phyloP scores from a whole-genome alignment of 1,140 invertebrate species.

The Colletes gigas region DNA sequence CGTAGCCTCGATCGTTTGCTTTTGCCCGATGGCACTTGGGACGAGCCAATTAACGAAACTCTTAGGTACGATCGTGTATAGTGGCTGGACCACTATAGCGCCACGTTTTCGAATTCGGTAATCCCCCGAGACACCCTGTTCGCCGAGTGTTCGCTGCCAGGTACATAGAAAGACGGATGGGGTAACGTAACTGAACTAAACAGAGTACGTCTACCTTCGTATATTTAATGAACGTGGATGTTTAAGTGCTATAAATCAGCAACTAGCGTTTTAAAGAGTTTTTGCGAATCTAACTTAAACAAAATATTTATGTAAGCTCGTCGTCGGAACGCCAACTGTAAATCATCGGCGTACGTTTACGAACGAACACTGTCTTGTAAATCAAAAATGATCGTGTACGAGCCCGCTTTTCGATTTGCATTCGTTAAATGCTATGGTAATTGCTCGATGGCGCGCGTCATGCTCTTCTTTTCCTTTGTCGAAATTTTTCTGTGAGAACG shows the following conservation, averaged over 20 bases:
- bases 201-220: too few relatives aligned
- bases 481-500: too few relatives aligned
- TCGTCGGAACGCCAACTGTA: background rate
- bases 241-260: background rate
- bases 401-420: too few relatives aligned
- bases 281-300: background rate
- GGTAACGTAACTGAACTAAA: too few relatives aligned
- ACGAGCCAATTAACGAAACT: background rate
- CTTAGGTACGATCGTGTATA: background rate
- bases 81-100: conserved; percentile 46
- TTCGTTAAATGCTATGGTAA: too few relatives aligned
- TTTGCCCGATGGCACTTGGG: too few relatives aligned
- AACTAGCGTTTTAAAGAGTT: background rate
- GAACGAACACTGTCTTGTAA: background rate
- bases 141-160: too few relatives aligned
- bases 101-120: too few relatives aligned
- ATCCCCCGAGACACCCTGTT: too few relatives aligned
- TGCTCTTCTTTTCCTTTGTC: too few relatives aligned
- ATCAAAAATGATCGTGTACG: background rate
- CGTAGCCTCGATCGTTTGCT: background rate
- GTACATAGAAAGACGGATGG: too few relatives aligned
- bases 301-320: background rate
- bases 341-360: background rate
- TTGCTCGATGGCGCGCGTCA: too few relatives aligned
- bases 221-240: background rate